phyloP scores from a whole-genome alignment of 2,888 invertebrate genomes.

The Melitaea athalia region DNA sequence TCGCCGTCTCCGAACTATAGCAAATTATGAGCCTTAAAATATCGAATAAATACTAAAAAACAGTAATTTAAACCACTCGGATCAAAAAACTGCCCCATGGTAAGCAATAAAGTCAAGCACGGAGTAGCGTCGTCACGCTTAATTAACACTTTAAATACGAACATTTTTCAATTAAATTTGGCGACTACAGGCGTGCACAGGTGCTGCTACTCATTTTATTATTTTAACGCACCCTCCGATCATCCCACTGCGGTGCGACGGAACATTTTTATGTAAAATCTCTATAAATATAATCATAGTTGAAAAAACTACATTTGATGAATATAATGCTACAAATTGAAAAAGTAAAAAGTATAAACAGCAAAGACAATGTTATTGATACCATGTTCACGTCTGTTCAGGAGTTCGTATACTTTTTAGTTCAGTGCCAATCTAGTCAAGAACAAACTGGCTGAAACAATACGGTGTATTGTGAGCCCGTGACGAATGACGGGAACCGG shows the following conservation, averaged over 20 bases:
- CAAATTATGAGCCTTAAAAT: conserved; percentile 73
- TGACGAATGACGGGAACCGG: conserved; percentile 71
- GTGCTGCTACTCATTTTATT: conserved; percentile 38
- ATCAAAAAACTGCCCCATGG: conserved; percentile 60
- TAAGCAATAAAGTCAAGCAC: conserved; percentile 62
- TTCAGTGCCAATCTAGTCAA: conserved; percentile 43
- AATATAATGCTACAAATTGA: neutral
- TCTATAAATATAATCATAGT: neutral
- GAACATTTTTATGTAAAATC: neutral
- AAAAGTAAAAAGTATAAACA: neutral
- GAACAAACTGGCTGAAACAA: conserved; percentile 70
- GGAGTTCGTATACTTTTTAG: conserved; percentile 19
- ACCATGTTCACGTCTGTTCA: neutral
- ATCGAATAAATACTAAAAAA: conserved; percentile 67
- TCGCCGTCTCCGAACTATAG: conserved; percentile 62
- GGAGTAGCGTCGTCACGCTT: conserved; percentile 62
- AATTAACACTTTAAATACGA: conserved; percentile 74
- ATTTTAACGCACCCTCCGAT: conserved; percentile 25
- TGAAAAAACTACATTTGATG: neutral
- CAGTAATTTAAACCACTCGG: conserved; percentile 67
- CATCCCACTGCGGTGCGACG: neutral
- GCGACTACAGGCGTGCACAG: conserved; percentile 47
- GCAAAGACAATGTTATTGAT: too few relatives aligned
- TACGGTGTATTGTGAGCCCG: conserved; percentile 66
- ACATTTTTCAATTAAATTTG: conserved; percentile 68